Conservation (phyloP, 2,888 invertebrate species). For the Lasioglossum morio region DNA sequence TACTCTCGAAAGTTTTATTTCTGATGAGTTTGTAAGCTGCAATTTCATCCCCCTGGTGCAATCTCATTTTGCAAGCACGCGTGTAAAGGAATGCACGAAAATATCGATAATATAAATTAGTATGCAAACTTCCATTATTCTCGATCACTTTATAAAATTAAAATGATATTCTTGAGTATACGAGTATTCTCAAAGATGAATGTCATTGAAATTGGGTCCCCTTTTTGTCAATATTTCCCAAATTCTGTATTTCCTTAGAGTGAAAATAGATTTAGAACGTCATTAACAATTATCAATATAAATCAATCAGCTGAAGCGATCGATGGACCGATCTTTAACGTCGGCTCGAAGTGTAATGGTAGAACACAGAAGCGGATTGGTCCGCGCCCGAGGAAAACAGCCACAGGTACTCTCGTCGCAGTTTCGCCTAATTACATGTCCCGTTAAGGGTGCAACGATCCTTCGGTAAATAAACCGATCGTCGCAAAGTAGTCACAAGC, state of each 20-base stretch:
- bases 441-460: conserved; percentile 38
- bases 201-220: too few species aligned
- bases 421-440: conserved; percentile 39
- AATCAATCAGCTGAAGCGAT: not conserved
- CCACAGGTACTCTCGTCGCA: not conserved
- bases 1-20: not conserved
- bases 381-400: not conserved
- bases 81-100: not conserved
- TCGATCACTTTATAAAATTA: not conserved
- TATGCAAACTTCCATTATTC: not conserved
- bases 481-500: conserved; percentile 37
- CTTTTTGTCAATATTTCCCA: too few species aligned
- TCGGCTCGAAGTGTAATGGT: not conserved
- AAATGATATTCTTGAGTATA: too few species aligned
- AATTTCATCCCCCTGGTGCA: not conserved
- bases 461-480: conserved; percentile 48
- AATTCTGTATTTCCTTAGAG: not conserved
- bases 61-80: not conserved
- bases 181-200: too few species aligned
- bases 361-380: not conserved
- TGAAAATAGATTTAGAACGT: not conserved
- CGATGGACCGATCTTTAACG: too few species aligned
- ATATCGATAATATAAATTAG: not conserved
- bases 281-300: not conserved
- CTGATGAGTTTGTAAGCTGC: not conserved